Evolutionary conservation across 2,113 vertebrate species (phyloP), one percentile per base, ranked within the genome.

Genomic region (Amazona guildingii): DNA sequence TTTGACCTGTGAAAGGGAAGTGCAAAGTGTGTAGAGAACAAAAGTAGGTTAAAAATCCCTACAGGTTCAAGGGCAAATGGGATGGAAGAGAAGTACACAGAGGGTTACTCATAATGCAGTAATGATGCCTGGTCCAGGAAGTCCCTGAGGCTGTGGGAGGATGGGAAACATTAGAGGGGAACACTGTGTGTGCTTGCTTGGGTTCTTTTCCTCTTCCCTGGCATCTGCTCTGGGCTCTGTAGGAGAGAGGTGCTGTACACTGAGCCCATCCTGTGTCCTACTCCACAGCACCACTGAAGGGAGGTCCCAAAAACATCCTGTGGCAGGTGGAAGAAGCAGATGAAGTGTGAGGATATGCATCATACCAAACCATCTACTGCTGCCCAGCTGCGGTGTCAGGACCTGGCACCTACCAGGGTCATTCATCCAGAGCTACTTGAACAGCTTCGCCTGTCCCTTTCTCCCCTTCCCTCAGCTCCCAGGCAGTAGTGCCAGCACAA

Each of bases 351-450:
- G 37, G 69, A 59, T 10, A 16, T 41, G 16, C 61, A 51, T 12
- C 14, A 54, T 24, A 31, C 33, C 62, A 82, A 16, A 59, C 3
- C 6, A 18, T 1, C 33, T 4, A 2, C 1, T 0, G 1, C 7
- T 44, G 31, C 54, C 49, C 23, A 52, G 70, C 55, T 43, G 46
- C 2, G 0, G 13, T 7, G 37, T 28, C 20, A 57, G 31, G 24
- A 43, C 11, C 41, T 37, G 68, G 67, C 15, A 69, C 37, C 28
- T 23, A 29, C 25, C 29, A 43, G 14, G 23, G 20, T 29, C 37
- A 21, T 35, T 77, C 57, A 23, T 7, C 31, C n/a, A 31, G 46
- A 61, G 31, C 31, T 69, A n/a, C 75, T 70, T 44, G 19, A 68
- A n/a, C 6, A 15, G 29, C 35, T n/a, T 35, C 33, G 25, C 23